Percentiles rank a stretch among this genome's conserved stretches.
phyloP scores from a whole-genome alignment of 1,140 invertebrate species.

The Onthophagus taurus region DNA sequence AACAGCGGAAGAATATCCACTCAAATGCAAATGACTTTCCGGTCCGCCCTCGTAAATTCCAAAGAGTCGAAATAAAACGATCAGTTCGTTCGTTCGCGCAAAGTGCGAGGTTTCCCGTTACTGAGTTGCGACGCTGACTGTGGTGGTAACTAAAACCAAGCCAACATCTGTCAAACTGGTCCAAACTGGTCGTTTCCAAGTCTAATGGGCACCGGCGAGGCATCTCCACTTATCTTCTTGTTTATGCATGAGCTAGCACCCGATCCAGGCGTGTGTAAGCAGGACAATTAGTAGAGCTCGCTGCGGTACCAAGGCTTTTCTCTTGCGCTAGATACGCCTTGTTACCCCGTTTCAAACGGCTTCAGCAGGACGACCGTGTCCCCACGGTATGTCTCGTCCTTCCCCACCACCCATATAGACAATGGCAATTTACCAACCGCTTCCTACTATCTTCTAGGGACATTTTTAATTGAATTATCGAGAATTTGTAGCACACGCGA shows the following conservation, averaged over 20 bases:
- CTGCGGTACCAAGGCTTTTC: background rate
- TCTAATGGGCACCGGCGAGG: slow-evolving; percentile 14
- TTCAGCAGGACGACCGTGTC: too few species aligned
- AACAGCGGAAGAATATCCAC: too few species aligned
- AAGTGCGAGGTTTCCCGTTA: slow-evolving; percentile 12
- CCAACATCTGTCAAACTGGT: slow-evolving; percentile 16
- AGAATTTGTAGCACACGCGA: too few species aligned
- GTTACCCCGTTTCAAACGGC: slow-evolving; percentile 13
- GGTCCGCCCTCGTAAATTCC: too few species aligned
- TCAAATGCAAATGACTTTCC: too few species aligned
- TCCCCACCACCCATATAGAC: too few species aligned
- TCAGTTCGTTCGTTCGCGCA: slow-evolving; percentile 5
- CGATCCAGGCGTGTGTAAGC: slow-evolving; percentile 28
- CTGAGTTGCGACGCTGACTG: too few species aligned
- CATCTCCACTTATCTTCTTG: slow-evolving; percentile 31
- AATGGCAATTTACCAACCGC: too few species aligned
- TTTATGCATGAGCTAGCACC: slow-evolving; percentile 33
- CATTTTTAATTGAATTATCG: too few species aligned
- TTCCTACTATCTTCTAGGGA: too few species aligned
- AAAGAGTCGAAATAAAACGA: slow-evolving; percentile 9
- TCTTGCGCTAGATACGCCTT: slow-evolving; percentile 11
- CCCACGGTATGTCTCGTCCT: too few species aligned
- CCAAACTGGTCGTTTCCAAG: slow-evolving; percentile 13
- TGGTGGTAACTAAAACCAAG: too few species aligned
- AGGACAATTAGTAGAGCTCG: slow-evolving; percentile 14